phyloP scores from a whole-genome alignment of 2,797 vertebrate species.

The Peromyscus attwateri region DNA sequence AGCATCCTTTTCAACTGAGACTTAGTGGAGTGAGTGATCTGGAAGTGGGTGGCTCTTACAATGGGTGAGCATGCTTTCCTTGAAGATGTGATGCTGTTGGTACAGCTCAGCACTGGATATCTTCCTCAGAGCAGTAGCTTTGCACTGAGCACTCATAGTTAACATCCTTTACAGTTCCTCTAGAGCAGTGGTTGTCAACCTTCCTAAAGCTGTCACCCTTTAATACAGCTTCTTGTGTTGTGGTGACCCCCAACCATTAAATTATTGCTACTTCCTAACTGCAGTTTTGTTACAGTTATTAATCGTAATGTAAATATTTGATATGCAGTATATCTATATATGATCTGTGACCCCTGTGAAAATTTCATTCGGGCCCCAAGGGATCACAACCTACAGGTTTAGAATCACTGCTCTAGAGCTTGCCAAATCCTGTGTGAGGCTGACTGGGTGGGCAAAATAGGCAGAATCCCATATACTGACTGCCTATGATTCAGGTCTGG shows the following conservation, averaged over 20 bases:
- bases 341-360: background rate
- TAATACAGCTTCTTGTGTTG: background rate
- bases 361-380: background rate
- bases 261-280: background rate
- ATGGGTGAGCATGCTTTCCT: background rate
- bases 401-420: constrained; percentile 70
- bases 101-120: background rate
- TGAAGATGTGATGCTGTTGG: background rate
- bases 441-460: constrained; percentile 64
- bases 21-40: constrained; percentile 2
- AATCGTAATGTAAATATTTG: background rate
- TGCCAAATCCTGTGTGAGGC: constrained; percentile 40
- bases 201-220: background rate
- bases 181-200: constrained; percentile 48
- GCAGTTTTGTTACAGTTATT: background rate
- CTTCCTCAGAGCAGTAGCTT: constrained; percentile 41
- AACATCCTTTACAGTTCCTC: constrained; percentile 82
- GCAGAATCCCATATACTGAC: constrained; percentile 79
- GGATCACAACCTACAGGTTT: background rate
- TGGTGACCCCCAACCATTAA: background rate
- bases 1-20: background rate
- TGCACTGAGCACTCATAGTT: constrained; percentile 80
- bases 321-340: background rate
- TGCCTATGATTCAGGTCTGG: constrained; percentile 70
- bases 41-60: background rate